phyloP scores from a whole-genome alignment of 2,888 invertebrate genomes.

The Polydrusus pterygomalis region DNA sequence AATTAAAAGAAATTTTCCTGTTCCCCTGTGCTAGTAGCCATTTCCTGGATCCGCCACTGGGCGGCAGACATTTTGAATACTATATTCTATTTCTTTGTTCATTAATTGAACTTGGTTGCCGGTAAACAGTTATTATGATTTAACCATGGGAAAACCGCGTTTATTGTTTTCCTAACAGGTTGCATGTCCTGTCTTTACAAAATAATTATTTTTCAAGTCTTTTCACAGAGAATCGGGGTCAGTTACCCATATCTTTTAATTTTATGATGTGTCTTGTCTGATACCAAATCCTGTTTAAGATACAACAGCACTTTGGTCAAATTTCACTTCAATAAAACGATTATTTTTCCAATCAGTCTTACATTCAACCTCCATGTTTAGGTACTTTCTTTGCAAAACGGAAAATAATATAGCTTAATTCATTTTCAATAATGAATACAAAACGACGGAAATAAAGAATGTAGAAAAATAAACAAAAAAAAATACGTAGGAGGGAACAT shows the following conservation, averaged over 20 bases:
- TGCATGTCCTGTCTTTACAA: conserved; percentile 39
- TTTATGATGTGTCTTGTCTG: conserved; percentile 1
- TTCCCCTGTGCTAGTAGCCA: too few species aligned
- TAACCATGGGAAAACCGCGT: conserved; percentile 46
- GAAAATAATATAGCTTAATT: too few species aligned
- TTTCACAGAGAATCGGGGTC: conserved; percentile 37
- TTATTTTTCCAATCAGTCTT: neutral
- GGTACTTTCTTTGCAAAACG: too few species aligned
- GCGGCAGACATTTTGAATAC: conserved; percentile 17
- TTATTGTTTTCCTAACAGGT: conserved; percentile 40
- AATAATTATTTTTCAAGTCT: conserved; percentile 24
- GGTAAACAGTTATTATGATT: conserved; percentile 46
- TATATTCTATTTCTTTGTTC: conserved; percentile 29
- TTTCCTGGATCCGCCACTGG: too few species aligned
- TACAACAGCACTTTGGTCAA: neutral
- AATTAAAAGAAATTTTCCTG: too few species aligned
- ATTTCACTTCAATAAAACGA: neutral
- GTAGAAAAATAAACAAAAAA: too few species aligned
- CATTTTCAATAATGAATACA: too few species aligned
- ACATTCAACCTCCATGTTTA: too few species aligned
- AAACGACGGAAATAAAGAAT: too few species aligned
- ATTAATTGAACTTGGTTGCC: conserved; percentile 27
- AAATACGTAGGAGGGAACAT: too few species aligned
- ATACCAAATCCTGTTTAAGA: neutral
- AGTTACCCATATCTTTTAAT: conserved; percentile 22